Evolutionary conservation across 64 coral and sea anemone genomes (phyloP), one percentile per base, ranked within the genome.

Genomic region (Catalaphyllia jardinei): DNA sequence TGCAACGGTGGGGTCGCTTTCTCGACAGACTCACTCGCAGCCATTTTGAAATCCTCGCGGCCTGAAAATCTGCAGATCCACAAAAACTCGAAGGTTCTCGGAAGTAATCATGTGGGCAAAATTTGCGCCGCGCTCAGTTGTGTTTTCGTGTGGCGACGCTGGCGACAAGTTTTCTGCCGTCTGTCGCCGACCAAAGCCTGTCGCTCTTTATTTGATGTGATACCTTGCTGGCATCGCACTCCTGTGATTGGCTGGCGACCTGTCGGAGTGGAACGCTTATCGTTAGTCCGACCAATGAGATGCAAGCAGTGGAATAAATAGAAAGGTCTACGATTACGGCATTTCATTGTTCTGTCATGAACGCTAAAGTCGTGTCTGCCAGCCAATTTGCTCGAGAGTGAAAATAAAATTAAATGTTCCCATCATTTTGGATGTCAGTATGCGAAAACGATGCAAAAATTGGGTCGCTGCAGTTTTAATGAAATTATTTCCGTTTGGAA

Each of bases 251-350:
- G 95, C 52, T 94, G 82, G 50, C 71, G 54, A 89, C 79, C 82
- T 96, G 94, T 96, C 94, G 94, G 91, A 96, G 93, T 91, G 89
- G 76, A 97, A 97, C 88, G 77, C 73, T 73, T 79, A 73, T 93
- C 28, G 55, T 90, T 87, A 76, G 76, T 31, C 67, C 27, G 93
- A 30, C 95, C 95, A 97, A 97, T 97, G 38, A 84, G 35, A 35
- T 24, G 38, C 10, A 14, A 74, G 54, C 61, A 49, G 35, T 72
- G 51, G 3, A 73, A 72, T 93, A 86, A 88, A 59, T 81, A 88
- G 60, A 81, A 87, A 59, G n/a, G 81, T 86, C 65, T 71, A 54
- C 62, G 14, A 91, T 87, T 96, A 88, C 95, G 83, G 73, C 60
- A 57, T 76, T 89, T 88, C 52, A 79, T 90, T 93, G 38, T 90